Evolutionary conservation across 2,113 vertebrate genomes (phyloP).

Genomic region (Phaethornis superciliosus): DNA sequence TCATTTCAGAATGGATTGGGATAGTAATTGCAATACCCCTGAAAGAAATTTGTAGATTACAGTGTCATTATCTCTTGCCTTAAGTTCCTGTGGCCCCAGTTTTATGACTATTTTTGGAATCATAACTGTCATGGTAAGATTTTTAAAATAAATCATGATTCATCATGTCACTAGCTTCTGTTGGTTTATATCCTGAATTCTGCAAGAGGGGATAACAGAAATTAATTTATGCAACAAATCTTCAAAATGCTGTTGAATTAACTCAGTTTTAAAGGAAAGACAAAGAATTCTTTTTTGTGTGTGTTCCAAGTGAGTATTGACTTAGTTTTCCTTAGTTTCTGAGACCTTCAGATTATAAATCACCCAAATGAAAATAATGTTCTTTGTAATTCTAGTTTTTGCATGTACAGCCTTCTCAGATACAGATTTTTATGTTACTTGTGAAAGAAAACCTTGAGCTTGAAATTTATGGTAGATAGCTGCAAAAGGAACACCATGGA

Average conservation of each 20-base stretch:
- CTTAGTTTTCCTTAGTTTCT: neutral
- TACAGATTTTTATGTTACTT: neutral
- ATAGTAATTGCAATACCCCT: neutral
- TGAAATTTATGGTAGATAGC: neutral
- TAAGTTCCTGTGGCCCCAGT: neutral
- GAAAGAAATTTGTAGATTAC: constrained; percentile 18
- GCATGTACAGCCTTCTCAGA: neutral
- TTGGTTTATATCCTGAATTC: neutral
- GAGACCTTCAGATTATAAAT: neutral
- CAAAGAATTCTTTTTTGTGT: neutral
- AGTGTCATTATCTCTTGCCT: neutral
- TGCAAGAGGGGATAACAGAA: neutral
- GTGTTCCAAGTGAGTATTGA: neutral
- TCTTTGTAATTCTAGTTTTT: neutral
- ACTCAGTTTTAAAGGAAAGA: neutral
- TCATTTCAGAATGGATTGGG: neutral
- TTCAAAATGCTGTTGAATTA: neutral
- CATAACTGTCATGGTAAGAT: neutral
- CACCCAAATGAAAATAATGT: neutral
- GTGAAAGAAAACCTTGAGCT: neutral
- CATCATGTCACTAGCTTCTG: neutral
- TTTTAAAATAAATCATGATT: neutral
- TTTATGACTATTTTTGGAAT: neutral
- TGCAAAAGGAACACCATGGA: neutral
- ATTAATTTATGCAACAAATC: neutral